A percentile compares a stretch with the other conserved stretches of the same genome.
Evolutionary conservation across 2,113 vertebrate species (phyloP).

Genomic region (Chroicocephalus ridibundus): DNA sequence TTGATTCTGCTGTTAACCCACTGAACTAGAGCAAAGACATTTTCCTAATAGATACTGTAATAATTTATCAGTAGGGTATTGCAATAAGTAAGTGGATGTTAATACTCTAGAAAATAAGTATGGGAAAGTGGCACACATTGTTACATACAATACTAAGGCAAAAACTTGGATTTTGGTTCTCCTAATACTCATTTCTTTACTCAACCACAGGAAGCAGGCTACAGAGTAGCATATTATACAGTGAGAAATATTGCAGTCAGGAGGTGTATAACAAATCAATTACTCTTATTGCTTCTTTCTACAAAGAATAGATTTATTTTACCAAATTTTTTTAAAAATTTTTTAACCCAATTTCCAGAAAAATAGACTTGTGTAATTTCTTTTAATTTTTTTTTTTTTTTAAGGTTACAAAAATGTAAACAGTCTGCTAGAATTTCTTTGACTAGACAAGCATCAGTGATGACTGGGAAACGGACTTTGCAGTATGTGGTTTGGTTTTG

Average conservation of each 20-base stretch:
- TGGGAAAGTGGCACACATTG: background rate
- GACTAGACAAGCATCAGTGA: background rate
- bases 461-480: background rate
- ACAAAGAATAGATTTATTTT: background rate
- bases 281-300: background rate
- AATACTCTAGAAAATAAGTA: background rate
- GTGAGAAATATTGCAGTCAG: background rate
- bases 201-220: background rate
- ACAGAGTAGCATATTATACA: background rate
- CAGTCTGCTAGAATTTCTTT: background rate
- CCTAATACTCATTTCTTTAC: background rate
- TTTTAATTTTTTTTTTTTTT: background rate
- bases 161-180: background rate
- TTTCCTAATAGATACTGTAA: background rate
- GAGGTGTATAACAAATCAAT: background rate
- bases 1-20: background rate
- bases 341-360: background rate
- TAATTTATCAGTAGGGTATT: background rate
- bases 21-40: background rate
- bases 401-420: background rate
- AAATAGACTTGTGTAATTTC: background rate
- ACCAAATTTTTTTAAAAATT: background rate
- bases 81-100: background rate
- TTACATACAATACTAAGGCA: background rate
- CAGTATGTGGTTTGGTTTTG: background rate